A percentile compares a stretch with the other conserved stretches of the same genome.
Conservation (phyloP, 2,888 invertebrate species). For the Drosophila quinaria region DNA sequence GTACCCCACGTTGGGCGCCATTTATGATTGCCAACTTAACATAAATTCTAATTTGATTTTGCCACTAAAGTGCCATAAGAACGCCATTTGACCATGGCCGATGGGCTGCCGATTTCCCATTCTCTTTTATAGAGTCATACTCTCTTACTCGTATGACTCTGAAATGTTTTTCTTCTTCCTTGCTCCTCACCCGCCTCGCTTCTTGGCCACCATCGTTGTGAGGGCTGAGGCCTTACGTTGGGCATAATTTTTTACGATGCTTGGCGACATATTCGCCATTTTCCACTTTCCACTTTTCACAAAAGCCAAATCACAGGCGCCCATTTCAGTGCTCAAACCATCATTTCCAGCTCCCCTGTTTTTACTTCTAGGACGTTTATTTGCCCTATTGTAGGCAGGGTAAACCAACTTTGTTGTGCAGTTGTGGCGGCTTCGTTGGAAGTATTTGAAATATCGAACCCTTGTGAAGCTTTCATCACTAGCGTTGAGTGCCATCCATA, state of each 20-base stretch:
- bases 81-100: slow-evolving; percentile 66
- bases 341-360: slow-evolving; percentile 17
- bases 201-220: slow-evolving; percentile 11
- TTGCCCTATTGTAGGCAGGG: background rate
- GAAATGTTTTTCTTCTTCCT: slow-evolving; percentile 10
- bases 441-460: background rate
- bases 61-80: slow-evolving; percentile 81
- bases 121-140: slow-evolving; percentile 22
- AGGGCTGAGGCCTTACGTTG: slow-evolving; percentile 63
- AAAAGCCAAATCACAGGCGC: slow-evolving; percentile 77
- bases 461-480: too few species aligned
- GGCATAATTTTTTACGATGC: slow-evolving; percentile 82
- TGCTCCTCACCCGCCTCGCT: background rate
- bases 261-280: slow-evolving; percentile 80
- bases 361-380: slow-evolving; percentile 12
- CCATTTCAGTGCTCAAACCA: slow-evolving; percentile 59
- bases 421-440: background rate
- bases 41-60: slow-evolving; percentile 85
- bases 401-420: slow-evolving; percentile 1
- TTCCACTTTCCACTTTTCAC: slow-evolving; percentile 64
- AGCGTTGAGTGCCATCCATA: too few species aligned
- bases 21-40: slow-evolving; percentile 81
- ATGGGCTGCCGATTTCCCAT: slow-evolving; percentile 6
- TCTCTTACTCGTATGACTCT: slow-evolving; percentile 21
- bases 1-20: slow-evolving; percentile 51